Evolutionary conservation across 35 echinoderm and acorn worm genomes (phyloP).

Genomic region (Acanthaster planci): DNA sequence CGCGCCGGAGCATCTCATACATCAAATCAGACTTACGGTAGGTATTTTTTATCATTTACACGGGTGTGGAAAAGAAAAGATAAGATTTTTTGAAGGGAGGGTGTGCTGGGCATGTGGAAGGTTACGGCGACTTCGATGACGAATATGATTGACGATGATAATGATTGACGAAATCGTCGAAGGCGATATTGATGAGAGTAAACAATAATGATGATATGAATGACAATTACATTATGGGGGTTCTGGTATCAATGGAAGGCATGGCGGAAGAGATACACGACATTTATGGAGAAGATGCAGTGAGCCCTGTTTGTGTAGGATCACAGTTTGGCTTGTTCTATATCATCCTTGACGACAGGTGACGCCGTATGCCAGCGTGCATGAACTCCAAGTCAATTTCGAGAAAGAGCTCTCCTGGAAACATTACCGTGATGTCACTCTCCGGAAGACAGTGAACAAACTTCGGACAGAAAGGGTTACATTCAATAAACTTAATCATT

Average conservation of each 20-base stretch:
- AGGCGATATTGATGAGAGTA: no score
- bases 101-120: background rate
- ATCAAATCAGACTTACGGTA: conserved; percentile 34
- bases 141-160: no score
- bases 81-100: background rate
- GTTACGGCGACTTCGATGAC: background rate
- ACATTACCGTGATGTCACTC: conserved; percentile 23
- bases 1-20: conserved; percentile 42
- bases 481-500: conserved; percentile 20
- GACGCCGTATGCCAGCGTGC: conserved; percentile 40
- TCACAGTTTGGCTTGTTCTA: no score
- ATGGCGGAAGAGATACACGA: no score
- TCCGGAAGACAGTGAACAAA: conserved; percentile 11
- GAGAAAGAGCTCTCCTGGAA: conserved; percentile 41
- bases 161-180: no score
- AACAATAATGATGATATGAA: no score
- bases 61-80: background rate
- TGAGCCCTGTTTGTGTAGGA: background rate
- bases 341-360: conserved; percentile 1
- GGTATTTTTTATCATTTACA: background rate
- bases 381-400: conserved; percentile 45
- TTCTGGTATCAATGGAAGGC: no score
- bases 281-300: no score
- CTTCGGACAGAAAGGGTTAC: conserved; percentile 18
- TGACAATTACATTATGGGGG: no score